Evolutionary conservation across 2,888 invertebrate genomes (phyloP).

Genomic region (Spodoptera littoralis): DNA sequence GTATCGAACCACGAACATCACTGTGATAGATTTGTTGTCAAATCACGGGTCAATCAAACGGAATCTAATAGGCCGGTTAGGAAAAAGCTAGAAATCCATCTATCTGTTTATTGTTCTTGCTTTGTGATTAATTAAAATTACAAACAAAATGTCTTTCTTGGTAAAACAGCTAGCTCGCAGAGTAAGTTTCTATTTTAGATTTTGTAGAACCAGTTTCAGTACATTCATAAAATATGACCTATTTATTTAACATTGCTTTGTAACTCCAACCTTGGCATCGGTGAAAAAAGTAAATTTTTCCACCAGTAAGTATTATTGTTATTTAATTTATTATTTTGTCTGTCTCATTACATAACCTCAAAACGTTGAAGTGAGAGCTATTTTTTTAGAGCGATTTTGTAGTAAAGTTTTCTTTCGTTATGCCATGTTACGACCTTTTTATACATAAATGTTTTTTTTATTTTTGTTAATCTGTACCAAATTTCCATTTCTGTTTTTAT

Average conservation of each 20-base stretch:
- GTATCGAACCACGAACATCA: neutral
- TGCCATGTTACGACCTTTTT: too few relatives aligned
- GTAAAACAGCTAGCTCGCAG: conserved; percentile 72
- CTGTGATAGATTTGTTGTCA: neutral
- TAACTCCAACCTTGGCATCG: conserved; percentile 66
- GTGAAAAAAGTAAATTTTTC: conserved; percentile 74
- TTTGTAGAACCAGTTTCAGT: neutral
- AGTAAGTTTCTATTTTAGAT: conserved; percentile 61
- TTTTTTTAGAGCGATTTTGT: too few relatives aligned
- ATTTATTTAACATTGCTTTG: conserved; percentile 17
- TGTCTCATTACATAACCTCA: conserved; percentile 59
- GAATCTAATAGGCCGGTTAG: neutral
- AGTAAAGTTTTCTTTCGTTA: too few relatives aligned
- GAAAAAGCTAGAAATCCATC: conserved; percentile 10
- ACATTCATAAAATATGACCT: neutral
- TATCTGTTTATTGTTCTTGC: neutral
- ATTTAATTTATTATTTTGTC: neutral
- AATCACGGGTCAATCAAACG: neutral
- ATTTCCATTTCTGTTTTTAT: too few relatives aligned
- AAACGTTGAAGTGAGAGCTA: conserved; percentile 1
- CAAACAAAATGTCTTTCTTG: conserved; percentile 72
- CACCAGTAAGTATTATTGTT: conserved; percentile 75
- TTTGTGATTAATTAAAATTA: neutral
- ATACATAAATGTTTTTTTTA: too few relatives aligned
- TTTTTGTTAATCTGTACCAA: too few relatives aligned